Evolutionary conservation across 2,113 vertebrate genomes (phyloP).

Genomic region (Glaucidium brasilianum): DNA sequence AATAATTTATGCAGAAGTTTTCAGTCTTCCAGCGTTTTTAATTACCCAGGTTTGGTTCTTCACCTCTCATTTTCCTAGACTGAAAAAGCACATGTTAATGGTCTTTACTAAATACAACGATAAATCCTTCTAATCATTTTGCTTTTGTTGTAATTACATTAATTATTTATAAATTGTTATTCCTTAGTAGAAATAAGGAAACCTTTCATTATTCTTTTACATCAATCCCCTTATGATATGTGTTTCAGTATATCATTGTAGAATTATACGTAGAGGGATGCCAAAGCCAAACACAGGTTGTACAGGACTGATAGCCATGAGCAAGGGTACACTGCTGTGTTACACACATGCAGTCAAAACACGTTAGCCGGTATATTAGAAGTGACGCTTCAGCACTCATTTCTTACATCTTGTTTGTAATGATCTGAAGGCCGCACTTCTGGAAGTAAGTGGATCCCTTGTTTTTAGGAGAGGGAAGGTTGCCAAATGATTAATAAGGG

Average conservation of each 20-base stretch:
- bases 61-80: background rate
- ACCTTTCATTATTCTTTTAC: background rate
- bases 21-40: background rate
- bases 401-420: background rate
- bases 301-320: background rate
- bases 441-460: background rate
- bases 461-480: background rate
- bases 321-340: background rate
- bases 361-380: rapidly evolving
- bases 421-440: background rate
- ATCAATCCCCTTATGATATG: background rate
- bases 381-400: background rate
- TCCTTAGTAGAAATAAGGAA: background rate
- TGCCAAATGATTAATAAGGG: slow-evolving; percentile 30
- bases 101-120: background rate
- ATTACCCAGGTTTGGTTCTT: background rate
- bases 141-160: background rate
- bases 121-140: background rate
- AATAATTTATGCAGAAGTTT: background rate
- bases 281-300: background rate
- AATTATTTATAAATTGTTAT: background rate
- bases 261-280: rapidly evolving
- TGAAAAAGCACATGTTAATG: background rate
- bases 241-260: background rate
- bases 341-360: background rate